Conservation (phyloP, 1,140 invertebrate genomes). For the Lasioglossum baleicum region DNA sequence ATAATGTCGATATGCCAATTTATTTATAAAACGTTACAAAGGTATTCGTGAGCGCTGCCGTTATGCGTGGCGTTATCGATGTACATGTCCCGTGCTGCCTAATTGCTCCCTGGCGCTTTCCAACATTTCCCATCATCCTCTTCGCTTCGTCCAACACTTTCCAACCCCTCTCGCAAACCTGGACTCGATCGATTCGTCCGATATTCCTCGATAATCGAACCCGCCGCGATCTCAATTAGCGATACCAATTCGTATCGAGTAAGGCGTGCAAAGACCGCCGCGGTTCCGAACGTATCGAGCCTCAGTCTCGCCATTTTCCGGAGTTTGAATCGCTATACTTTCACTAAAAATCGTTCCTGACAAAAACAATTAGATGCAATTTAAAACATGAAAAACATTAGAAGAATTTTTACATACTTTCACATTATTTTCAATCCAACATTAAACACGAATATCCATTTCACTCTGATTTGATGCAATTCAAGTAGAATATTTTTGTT, state of each 20-base stretch:
- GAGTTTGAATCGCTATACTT: no score
- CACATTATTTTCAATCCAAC: no score
- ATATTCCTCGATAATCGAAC: neutral
- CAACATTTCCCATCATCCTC: neutral
- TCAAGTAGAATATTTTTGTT: no score
- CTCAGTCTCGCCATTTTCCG: no score
- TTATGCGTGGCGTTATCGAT: constrained; percentile 28
- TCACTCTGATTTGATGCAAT: no score
- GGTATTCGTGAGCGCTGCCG: constrained; percentile 57
- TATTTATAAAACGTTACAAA: constrained; percentile 75
- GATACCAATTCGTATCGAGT: constrained; percentile 13
- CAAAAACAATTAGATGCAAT: no score
- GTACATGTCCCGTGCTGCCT: neutral
- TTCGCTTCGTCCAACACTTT: neutral
- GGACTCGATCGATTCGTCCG: neutral
- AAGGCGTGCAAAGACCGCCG: constrained; percentile 8
- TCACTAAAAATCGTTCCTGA: no score
- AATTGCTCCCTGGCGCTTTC: constrained; percentile 11
- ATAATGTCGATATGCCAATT: constrained; percentile 77
- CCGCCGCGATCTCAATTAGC: neutral
- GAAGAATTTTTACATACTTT: no score
- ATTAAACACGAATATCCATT: no score
- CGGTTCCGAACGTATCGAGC: neutral
- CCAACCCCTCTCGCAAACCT: neutral
- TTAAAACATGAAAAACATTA: no score